Conservation (phyloP, 2,888 invertebrate genomes). For the Noctua comes region DNA sequence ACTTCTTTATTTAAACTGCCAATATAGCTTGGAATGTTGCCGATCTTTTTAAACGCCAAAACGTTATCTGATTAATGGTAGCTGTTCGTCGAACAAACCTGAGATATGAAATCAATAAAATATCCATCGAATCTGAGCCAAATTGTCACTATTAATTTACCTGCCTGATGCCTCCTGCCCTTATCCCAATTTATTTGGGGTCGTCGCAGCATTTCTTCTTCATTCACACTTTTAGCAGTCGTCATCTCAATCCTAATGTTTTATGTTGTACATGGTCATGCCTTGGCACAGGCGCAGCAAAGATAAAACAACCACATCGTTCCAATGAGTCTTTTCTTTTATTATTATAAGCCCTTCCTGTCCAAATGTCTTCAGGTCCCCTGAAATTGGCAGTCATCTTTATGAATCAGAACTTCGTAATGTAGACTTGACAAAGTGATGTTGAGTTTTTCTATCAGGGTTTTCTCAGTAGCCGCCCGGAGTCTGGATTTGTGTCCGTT, state of each 20-base stretch:
- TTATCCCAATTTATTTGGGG: background rate
- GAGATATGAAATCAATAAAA: slow-evolving; percentile 44
- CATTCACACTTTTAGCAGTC: background rate
- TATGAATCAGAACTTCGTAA: slow-evolving; percentile 1
- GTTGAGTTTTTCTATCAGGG: background rate
- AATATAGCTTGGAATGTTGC: slow-evolving; percentile 42
- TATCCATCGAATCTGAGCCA: slow-evolving; percentile 46
- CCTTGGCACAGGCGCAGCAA: background rate
- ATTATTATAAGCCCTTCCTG: background rate
- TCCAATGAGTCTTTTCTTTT: background rate
- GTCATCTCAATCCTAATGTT: background rate
- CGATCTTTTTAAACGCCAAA: slow-evolving; percentile 12
- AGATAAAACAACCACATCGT: background rate
- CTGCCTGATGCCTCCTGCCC: too few species aligned
- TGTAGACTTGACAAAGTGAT: background rate
- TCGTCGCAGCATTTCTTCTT: background rate
- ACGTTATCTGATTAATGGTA: slow-evolving; percentile 38
- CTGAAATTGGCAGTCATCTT: slow-evolving; percentile 28
- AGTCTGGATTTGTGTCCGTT: too few species aligned
- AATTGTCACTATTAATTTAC: slow-evolving; percentile 29
- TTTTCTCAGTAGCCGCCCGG: too few species aligned
- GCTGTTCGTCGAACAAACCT: slow-evolving; percentile 27
- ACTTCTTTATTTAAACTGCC: background rate
- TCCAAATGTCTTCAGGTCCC: background rate
- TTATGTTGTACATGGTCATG: background rate